Conservation (phyloP, 2,888 invertebrate species). For the Lottia scabra region DNA sequence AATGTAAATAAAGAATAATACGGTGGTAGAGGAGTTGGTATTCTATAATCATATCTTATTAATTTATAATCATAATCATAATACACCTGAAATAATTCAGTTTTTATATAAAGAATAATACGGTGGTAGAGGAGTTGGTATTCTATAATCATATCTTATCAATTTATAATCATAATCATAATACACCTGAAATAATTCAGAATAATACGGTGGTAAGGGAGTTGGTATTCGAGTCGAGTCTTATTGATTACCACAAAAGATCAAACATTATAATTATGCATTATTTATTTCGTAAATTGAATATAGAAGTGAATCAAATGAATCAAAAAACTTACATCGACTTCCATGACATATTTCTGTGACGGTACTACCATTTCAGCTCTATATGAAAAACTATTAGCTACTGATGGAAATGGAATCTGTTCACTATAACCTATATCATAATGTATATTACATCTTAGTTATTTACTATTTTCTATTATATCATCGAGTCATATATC, state of each 20-base stretch:
- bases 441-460: too few relatives aligned
- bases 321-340: neutral
- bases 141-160: conserved; percentile 41
- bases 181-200: conserved; percentile 40
- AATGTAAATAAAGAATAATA: conserved; percentile 45
- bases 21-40: conserved; percentile 26
- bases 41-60: conserved; percentile 40
- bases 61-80: conserved; percentile 45
- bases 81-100: conserved; percentile 40
- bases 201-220: conserved; percentile 30
- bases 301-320: neutral
- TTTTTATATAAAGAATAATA: conserved; percentile 27
- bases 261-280: too few relatives aligned
- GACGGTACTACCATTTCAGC: conserved; percentile 41
- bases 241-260: too few relatives aligned
- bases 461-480: too few relatives aligned
- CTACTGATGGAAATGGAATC: conserved; percentile 37
- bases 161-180: conserved; percentile 45
- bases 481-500: too few relatives aligned
- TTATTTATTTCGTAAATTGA: too few relatives aligned
- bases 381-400: conserved; percentile 46
- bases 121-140: conserved; percentile 25
- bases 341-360: neutral
- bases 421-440: conserved; percentile 30
- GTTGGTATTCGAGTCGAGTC: conserved; percentile 22